A percentile compares a stretch with the other conserved stretches of the same genome.
These are phyloP conservation scores for Antheraea assamensis DNA, from an alignment of 2,888 invertebrate genomes.

Conservation along the genomic window DNA sequence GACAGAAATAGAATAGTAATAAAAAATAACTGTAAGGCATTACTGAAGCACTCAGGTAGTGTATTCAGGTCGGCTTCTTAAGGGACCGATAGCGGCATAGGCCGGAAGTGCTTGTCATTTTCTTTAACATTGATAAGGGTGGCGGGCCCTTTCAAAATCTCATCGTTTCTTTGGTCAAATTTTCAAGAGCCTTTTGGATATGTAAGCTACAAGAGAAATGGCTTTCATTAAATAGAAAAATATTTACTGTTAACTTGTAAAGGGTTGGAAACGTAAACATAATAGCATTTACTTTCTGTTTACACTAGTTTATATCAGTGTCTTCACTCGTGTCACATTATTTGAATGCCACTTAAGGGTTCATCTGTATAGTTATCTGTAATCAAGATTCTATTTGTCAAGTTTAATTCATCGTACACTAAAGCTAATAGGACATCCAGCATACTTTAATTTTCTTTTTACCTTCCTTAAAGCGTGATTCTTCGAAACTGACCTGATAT, in stretches of 20 bases:
- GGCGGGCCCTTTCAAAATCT: conserved; percentile 22
- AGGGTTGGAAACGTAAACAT: background rate
- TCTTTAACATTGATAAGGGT: conserved; percentile 52
- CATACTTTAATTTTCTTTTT: too few relatives aligned
- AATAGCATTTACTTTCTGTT: background rate
- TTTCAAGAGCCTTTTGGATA: conserved; percentile 9
- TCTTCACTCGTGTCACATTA: too few relatives aligned
- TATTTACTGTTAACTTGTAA: background rate
- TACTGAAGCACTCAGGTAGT: conserved; percentile 15
- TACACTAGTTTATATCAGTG: background rate
- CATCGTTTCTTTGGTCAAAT: conserved; percentile 13
- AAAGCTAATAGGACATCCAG: too few relatives aligned
- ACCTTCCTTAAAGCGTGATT: too few relatives aligned
- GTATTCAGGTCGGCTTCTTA: conserved; percentile 25
- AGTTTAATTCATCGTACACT: too few relatives aligned
- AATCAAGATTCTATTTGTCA: too few relatives aligned
- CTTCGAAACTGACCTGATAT: too few relatives aligned
- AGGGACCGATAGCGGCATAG: conserved; percentile 35
- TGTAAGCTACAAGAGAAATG: background rate
- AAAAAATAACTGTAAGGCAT: conserved; percentile 29
- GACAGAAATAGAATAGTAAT: conserved; percentile 24
- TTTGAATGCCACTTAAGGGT: too few relatives aligned
- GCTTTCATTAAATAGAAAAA: background rate
- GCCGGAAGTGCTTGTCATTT: conserved; percentile 49
- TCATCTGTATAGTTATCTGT: too few relatives aligned